These are phyloP conservation scores for Stenichneumon culpator DNA, from an alignment of 2,888 invertebrate genomes.

Conservation along the genomic window DNA sequence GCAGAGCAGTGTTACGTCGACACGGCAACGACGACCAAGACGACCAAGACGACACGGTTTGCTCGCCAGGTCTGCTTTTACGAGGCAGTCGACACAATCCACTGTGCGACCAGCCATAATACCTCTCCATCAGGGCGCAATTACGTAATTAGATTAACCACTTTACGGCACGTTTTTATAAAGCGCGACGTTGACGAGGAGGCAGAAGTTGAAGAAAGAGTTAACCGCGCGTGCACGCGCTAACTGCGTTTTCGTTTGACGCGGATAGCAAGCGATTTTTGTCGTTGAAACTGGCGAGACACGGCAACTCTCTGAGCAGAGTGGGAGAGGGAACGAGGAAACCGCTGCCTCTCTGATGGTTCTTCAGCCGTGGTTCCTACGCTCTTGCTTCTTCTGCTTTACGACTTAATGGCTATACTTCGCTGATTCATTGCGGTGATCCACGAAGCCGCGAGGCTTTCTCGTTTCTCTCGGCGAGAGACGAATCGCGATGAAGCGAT, in stretches of 20 bases:
- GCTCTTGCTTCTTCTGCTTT: slow-evolving; percentile 41
- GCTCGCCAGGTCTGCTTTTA: neutral
- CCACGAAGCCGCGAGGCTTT: slow-evolving; percentile 44
- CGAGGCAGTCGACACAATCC: slow-evolving; percentile 28
- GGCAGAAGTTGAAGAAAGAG: slow-evolving; percentile 11
- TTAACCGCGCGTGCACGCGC: neutral
- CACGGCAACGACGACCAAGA: neutral
- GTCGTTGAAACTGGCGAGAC: slow-evolving; percentile 1
- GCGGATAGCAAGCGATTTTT: neutral
- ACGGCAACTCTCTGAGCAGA: neutral
- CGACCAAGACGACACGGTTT: neutral
- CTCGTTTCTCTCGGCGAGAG: slow-evolving; percentile 13
- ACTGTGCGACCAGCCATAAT: slow-evolving; percentile 55
- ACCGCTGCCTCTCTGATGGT: neutral
- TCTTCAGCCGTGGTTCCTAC: neutral
- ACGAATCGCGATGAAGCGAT: slow-evolving; percentile 48
- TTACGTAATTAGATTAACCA: slow-evolving; percentile 75
- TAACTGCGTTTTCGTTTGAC: neutral
- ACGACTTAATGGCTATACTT: slow-evolving; percentile 58
- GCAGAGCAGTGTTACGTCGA: slow-evolving; percentile 17
- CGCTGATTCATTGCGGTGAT: slow-evolving; percentile 57
- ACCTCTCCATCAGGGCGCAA: slow-evolving; percentile 66
- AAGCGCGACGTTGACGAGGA: slow-evolving; percentile 1
- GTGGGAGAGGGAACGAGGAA: neutral
- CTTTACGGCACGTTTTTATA: slow-evolving; percentile 57